Evolutionary conservation across 2,113 vertebrate species (phyloP), one percentile per base, ranked within the genome.

Genomic region (Lathamus discolor): DNA sequence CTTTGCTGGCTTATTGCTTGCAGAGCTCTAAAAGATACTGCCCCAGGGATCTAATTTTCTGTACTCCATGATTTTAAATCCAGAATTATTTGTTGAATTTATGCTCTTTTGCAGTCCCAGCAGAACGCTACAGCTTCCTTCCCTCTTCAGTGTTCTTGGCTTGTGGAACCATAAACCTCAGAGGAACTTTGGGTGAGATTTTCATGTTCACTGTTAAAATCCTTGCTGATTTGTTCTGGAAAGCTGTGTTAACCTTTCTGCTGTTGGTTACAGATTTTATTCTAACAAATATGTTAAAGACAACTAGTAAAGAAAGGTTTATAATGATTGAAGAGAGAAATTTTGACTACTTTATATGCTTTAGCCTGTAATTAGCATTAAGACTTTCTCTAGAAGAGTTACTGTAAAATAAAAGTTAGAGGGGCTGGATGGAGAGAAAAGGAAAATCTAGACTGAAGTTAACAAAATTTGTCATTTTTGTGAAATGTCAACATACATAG

Each of bases 151-250:
- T 91, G 81, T 90, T 92, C 39, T 86, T 73, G 31, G 25, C 41
- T 90, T 82, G 41, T 75, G 88, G 86, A 93, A 39, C 90, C 73
- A 49, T 86, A 93, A 88, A 87, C 52, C 74, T 86, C 19, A 18
- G 35, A 93, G 91, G 85, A 95, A 89, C 76, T 92, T 83, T 3
- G 31, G 95, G 95, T 97, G 83, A 95, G 95, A 95, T 88, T 78
- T 94, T 90, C 17, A 35, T 44, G 31, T 52, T 92, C 9, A 4
- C 87, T 83, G 11, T 11, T 84, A 57, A 94, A 92, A 52, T 90
- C 51, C 49, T 82, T 96, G 17, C 17, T 75, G 61, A 11, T 29
- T 90, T 89, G 17, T 90, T 39, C 43, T 86, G 66, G 55, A 81
- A 46, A 68, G 13, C 28, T 84, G 20, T 70, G 14, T 62, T 87